Percentiles rank a stretch among this genome's conserved stretches.
Evolutionary conservation across 2,888 invertebrate species (phyloP).

Genomic region (Aelia acuminata): DNA sequence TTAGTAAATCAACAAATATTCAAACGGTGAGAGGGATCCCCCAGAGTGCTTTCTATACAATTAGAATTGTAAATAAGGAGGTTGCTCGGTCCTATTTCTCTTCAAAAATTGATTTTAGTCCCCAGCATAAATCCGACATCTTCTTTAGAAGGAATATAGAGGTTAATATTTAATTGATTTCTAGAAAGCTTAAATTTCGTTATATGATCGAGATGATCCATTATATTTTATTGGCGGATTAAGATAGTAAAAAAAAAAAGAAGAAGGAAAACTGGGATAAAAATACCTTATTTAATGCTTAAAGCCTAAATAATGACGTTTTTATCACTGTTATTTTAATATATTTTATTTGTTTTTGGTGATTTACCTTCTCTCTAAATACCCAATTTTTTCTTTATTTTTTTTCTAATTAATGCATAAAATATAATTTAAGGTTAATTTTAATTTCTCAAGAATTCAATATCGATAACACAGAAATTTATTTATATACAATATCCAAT

Average conservation of each 20-base stretch:
- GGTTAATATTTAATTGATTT: neutral
- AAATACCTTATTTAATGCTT: too few relatives aligned
- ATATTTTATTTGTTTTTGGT: too few relatives aligned
- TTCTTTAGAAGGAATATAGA: neutral
- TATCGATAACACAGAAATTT: too few relatives aligned
- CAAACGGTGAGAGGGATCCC: neutral
- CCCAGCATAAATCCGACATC: neutral
- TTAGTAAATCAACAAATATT: neutral
- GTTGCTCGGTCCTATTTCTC: neutral
- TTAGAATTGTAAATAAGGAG: conserved; percentile 14
- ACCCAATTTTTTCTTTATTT: too few relatives aligned
- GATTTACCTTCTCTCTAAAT: too few relatives aligned
- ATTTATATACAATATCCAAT: too few relatives aligned
- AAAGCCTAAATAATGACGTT: too few relatives aligned
- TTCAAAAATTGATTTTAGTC: neutral
- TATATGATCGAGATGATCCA: neutral
- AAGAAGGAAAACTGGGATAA: neutral
- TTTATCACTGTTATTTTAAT: too few relatives aligned
- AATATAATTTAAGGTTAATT: too few relatives aligned
- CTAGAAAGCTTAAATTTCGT: neutral
- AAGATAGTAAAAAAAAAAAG: neutral
- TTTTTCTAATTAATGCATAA: too few relatives aligned
- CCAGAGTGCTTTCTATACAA: neutral
- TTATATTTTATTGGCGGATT: neutral
- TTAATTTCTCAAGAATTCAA: too few relatives aligned